These are phyloP conservation scores for Rynchops niger DNA, from an alignment of 2,113 vertebrate species.

Conservation along the genomic window DNA sequence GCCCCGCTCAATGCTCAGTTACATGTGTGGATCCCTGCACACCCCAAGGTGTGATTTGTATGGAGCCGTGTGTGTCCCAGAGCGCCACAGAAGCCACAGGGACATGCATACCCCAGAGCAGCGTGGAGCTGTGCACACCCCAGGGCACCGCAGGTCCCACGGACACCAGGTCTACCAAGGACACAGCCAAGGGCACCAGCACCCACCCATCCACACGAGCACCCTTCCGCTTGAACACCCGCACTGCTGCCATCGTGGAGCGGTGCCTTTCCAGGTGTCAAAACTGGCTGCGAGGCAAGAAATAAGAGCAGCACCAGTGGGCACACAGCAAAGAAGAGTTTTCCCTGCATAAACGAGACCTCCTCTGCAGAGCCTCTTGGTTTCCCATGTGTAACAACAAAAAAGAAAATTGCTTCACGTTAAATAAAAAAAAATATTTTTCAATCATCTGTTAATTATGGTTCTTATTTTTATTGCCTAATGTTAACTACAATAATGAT, in stretches of 20 bases:
- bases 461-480: not conserved
- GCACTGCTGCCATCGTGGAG: not conserved
- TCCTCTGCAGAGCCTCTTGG: not conserved
- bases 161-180: not conserved
- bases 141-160: rapidly evolving
- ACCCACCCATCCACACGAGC: rapidly evolving
- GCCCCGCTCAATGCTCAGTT: rapidly evolving
- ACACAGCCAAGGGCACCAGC: rapidly evolving
- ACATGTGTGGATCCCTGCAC: rapidly evolving
- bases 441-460: not conserved
- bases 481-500: not conserved
- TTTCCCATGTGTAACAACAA: not conserved
- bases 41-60: rapidly evolving
- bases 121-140: not conserved
- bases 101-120: not conserved
- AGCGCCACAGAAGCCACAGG: rapidly evolving
- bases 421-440: not conserved
- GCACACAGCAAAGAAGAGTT: rapidly evolving
- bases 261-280: constrained; percentile 33
- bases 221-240: not conserved
- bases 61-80: rapidly evolving
- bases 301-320: not conserved
- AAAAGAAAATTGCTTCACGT: not conserved
- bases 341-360: not conserved
- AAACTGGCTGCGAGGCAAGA: not conserved